These are phyloP conservation scores for Ariolimax columbianus DNA, from an alignment of 2,888 invertebrate genomes.

Conservation along the genomic window DNA sequence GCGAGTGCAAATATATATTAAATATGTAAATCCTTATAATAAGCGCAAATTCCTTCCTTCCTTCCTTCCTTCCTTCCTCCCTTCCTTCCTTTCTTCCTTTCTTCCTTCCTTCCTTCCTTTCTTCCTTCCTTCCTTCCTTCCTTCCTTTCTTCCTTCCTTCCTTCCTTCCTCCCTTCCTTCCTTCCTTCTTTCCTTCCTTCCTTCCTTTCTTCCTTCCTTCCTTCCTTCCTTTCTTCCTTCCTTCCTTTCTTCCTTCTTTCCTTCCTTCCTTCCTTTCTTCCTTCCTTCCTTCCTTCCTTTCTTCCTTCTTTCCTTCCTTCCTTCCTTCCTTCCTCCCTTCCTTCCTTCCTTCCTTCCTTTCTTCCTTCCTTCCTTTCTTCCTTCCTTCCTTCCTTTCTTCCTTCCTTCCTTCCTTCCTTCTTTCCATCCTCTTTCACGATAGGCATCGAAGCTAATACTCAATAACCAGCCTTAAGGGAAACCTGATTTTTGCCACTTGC, in stretches of 20 bases:
- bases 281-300: not conserved
- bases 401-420: constrained; percentile 3
- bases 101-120: constrained; percentile 9
- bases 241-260: constrained; percentile 11
- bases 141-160: constrained; percentile 10
- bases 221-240: not conserved
- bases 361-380: constrained; percentile 4
- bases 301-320: not conserved
- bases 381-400: not conserved
- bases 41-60: not conserved
- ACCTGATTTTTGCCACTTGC: no score
- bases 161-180: constrained; percentile 14
- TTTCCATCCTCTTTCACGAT: constrained; percentile 7
- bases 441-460: no score
- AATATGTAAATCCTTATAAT: no score
- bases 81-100: constrained; percentile 6
- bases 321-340: not conserved
- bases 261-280: not conserved
- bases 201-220: constrained; percentile 17
- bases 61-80: not conserved
- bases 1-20: no score
- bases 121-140: constrained; percentile 22
- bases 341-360: not conserved
- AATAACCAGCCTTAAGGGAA: no score
- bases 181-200: constrained; percentile 18